Percentiles rank a stretch among this genome's conserved stretches.
Conservation (phyloP, 1,140 invertebrate species). For the Drosophila willistoni region DNA sequence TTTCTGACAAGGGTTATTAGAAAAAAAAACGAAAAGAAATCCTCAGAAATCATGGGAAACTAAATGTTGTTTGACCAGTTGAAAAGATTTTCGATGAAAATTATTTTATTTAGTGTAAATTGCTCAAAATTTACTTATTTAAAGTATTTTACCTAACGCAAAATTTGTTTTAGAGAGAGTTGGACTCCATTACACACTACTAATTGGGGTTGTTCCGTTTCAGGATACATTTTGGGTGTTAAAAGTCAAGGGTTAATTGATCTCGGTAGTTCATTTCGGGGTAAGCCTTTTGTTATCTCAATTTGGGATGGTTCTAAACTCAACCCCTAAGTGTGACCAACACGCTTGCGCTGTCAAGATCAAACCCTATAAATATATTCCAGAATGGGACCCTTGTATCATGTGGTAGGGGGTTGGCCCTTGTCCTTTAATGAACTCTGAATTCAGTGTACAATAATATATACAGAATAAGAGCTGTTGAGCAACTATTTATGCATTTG, state of each 20-base stretch:
- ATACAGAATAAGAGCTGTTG: not conserved
- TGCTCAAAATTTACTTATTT: not conserved
- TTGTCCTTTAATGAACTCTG: conserved; percentile 8
- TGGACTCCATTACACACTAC: not conserved
- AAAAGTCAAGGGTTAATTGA: conserved; percentile 73
- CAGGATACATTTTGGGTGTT: conserved; percentile 39
- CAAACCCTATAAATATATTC: conserved; percentile 33
- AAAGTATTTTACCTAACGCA: not conserved
- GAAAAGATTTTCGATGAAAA: not conserved
- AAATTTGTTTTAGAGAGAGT: not conserved
- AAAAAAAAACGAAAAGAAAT: conserved; percentile 5
- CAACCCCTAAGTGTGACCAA: conserved; percentile 65
- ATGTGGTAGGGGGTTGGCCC: not conserved
- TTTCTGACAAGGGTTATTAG: conserved; percentile 61
- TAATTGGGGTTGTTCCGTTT: conserved; percentile 58
- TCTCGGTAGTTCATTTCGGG: conserved; percentile 35
- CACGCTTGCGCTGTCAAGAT: conserved; percentile 61
- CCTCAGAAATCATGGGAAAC: conserved; percentile 62
- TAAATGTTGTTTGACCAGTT: conserved; percentile 68
- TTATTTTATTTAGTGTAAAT: not conserved
- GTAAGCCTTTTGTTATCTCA: conserved; percentile 45
- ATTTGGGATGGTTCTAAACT: conserved; percentile 39
- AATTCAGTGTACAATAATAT: not conserved
- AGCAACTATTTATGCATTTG: not conserved
- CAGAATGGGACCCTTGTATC: conserved; percentile 56